Conservation (phyloP, 2,888 invertebrate genomes). For the Margaritifera margaritifera region DNA sequence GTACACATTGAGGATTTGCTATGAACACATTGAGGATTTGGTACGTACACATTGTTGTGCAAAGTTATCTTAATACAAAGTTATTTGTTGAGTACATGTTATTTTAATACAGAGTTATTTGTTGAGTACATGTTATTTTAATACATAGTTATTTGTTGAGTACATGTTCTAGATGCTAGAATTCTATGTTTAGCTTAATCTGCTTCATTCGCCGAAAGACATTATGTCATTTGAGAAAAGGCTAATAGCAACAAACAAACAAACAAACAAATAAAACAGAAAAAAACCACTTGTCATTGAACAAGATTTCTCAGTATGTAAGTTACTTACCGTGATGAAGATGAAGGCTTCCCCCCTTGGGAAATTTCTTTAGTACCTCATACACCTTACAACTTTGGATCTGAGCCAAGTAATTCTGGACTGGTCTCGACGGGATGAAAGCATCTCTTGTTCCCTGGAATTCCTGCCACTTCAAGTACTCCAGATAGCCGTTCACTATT, state of each 20-base stretch:
- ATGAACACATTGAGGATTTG: too few relatives aligned
- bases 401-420: slow-evolving; percentile 13
- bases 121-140: too few relatives aligned
- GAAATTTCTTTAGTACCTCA: slow-evolving; percentile 28
- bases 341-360: slow-evolving; percentile 38
- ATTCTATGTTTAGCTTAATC: too few relatives aligned
- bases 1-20: too few relatives aligned
- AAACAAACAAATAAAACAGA: neutral
- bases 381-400: slow-evolving; percentile 25
- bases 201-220: too few relatives aligned
- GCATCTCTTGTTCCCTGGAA: slow-evolving; percentile 20
- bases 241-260: neutral
- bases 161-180: too few relatives aligned
- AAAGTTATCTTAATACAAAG: too few relatives aligned
- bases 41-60: too few relatives aligned
- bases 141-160: too few relatives aligned
- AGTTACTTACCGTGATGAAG: slow-evolving; percentile 30
- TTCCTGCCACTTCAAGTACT: slow-evolving; percentile 28
- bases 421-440: slow-evolving; percentile 28
- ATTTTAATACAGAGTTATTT: too few relatives aligned
- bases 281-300: neutral
- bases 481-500: slow-evolving; percentile 29
- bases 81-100: too few relatives aligned
- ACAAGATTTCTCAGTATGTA: neutral
- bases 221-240: too few relatives aligned